Conservation (phyloP, 2,888 invertebrate genomes). For the Tigriopus californicus region DNA sequence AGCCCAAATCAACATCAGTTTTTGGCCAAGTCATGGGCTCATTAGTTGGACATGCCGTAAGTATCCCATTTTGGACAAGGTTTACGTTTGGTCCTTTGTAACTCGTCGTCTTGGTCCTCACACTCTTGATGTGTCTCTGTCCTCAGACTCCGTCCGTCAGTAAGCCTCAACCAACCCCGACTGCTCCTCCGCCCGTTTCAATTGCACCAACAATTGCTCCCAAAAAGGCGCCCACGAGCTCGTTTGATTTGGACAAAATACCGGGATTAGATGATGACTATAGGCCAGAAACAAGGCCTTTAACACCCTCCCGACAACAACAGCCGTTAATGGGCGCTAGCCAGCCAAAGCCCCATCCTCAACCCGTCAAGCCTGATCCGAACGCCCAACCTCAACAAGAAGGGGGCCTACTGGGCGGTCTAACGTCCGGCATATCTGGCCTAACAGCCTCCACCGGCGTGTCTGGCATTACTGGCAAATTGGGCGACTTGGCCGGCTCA, state of each 20-base stretch:
- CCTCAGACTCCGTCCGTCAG: too few relatives aligned
- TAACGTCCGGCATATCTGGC: slow-evolving; percentile 23
- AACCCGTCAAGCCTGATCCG: neutral
- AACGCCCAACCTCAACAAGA: neutral
- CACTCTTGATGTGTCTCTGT: too few relatives aligned
- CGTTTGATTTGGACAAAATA: neutral
- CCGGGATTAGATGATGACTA: slow-evolving; percentile 1
- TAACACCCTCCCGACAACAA: neutral
- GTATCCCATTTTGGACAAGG: too few relatives aligned
- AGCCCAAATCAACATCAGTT: too few relatives aligned
- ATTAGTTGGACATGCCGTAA: too few relatives aligned
- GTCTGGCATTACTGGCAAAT: slow-evolving; percentile 25
- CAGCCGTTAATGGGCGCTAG: neutral
- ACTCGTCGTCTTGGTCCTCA: too few relatives aligned
- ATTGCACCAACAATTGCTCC: neutral
- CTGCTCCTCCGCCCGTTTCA: too few relatives aligned
- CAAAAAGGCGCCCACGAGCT: neutral
- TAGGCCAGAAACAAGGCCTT: neutral
- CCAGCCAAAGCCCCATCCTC: neutral
- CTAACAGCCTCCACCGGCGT: slow-evolving; percentile 36
- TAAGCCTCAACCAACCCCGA: neutral
- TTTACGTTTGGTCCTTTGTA: too few relatives aligned
- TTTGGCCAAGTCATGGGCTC: too few relatives aligned
- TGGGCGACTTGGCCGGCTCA: slow-evolving; percentile 16
- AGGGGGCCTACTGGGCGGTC: slow-evolving; percentile 9